A percentile compares a stretch with the other conserved stretches of the same genome.
Conservation (phyloP, 1,140 invertebrate species). For the Bombus waltoni region DNA sequence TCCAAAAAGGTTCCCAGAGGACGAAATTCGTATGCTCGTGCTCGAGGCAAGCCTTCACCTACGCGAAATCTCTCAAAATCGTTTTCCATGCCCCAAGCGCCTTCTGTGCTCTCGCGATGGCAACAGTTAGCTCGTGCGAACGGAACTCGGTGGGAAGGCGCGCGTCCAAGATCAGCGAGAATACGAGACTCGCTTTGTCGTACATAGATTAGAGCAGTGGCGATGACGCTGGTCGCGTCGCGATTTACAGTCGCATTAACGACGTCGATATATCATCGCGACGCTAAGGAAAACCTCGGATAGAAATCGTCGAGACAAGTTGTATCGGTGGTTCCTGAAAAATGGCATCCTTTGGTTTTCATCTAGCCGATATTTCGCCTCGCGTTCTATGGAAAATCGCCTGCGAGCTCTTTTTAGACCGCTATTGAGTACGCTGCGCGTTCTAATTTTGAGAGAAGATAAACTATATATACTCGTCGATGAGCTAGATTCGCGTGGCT, state of each 20-base stretch:
- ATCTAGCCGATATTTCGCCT: not conserved
- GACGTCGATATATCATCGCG: conserved; percentile 34
- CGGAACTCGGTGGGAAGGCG: no score
- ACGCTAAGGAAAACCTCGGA: not conserved
- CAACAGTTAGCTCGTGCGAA: no score
- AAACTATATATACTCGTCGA: no score
- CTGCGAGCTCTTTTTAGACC: not conserved
- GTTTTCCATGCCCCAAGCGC: no score
- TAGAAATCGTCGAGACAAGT: not conserved
- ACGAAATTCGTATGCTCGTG: no score
- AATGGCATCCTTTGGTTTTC: not conserved
- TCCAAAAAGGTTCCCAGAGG: no score
- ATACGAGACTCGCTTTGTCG: not conserved
- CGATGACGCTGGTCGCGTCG: conserved; percentile 25
- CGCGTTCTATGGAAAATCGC: not conserved
- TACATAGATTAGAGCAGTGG: not conserved
- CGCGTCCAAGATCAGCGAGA: not conserved
- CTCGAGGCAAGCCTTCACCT: no score
- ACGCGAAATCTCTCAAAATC: no score
- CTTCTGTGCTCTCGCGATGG: no score
- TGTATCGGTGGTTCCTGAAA: not conserved
- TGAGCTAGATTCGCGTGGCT: no score
- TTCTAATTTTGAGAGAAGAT: not conserved
- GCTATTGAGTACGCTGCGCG: not conserved
- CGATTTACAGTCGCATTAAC: conserved; percentile 21